Percentiles rank a stretch among this genome's conserved stretches.
These are phyloP conservation scores for Microcebus tavaratra DNA, from an alignment of 2,113 vertebrate species.

Conservation along the genomic window DNA sequence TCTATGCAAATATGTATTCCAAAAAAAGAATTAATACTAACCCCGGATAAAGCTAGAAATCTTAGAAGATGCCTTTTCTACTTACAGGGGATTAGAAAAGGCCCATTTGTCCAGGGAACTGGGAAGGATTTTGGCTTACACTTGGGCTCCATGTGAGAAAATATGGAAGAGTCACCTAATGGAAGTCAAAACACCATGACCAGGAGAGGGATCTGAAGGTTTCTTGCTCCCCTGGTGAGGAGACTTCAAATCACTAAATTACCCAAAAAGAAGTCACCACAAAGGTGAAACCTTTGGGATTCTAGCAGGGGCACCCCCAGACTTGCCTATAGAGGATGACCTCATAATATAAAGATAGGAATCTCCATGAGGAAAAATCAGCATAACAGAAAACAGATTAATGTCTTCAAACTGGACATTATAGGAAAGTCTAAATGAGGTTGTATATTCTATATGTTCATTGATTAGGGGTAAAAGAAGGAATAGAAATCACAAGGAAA, in stretches of 20 bases:
- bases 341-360: neutral
- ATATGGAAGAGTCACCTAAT: neutral
- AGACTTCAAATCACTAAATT: neutral
- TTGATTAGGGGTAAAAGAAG: neutral
- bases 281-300: neutral
- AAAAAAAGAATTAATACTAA: neutral
- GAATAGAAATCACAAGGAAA: neutral
- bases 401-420: neutral
- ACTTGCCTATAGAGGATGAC: neutral
- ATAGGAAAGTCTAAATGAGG: neutral
- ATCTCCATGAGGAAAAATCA: neutral
- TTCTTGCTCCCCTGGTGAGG: neutral
- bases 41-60: neutral
- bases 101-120: neutral
- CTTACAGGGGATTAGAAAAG: neutral
- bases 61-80: neutral
- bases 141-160: neutral
- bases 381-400: neutral
- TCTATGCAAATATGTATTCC: neutral
- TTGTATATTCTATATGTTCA: neutral
- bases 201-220: neutral
- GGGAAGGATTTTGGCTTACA: neutral
- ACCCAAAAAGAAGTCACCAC: neutral
- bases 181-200: neutral
- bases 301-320: neutral